Conservation (phyloP, 2,113 vertebrate genomes). For the Nyctibius bracteatus region DNA sequence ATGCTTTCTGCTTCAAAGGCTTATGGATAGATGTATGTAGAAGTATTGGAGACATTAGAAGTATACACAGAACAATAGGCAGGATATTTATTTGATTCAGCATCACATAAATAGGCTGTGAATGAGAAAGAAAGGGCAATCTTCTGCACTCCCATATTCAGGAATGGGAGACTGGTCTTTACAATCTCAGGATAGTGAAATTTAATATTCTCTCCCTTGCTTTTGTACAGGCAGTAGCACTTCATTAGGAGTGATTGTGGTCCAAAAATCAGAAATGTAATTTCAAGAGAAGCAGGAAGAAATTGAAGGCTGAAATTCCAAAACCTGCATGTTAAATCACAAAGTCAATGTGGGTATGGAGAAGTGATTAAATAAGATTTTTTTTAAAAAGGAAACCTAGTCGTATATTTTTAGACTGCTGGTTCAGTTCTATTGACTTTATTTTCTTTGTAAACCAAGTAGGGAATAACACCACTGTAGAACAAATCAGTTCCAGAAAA, state of each 20-base stretch:
- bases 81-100: not conserved
- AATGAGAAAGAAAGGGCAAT: not conserved
- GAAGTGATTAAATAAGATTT: not conserved
- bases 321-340: not conserved
- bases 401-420: not conserved
- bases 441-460: not conserved
- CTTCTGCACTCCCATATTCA: not conserved
- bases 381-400: not conserved
- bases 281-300: not conserved
- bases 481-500: conserved; percentile 3
- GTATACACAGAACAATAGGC: not conserved
- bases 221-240: not conserved
- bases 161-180: not conserved
- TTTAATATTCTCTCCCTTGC: not conserved
- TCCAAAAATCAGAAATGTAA: not conserved
- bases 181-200: not conserved
- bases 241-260: not conserved
- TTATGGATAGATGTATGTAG: not conserved
- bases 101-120: not conserved
- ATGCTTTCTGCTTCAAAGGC: not conserved
- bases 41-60: not conserved
- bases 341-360: not conserved
- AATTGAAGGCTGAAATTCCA: not conserved
- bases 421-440: not conserved
- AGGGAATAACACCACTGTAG: not conserved